Evolutionary conservation across 2,888 invertebrate genomes (phyloP).

Genomic region (Scotopteryx bipunctaria): DNA sequence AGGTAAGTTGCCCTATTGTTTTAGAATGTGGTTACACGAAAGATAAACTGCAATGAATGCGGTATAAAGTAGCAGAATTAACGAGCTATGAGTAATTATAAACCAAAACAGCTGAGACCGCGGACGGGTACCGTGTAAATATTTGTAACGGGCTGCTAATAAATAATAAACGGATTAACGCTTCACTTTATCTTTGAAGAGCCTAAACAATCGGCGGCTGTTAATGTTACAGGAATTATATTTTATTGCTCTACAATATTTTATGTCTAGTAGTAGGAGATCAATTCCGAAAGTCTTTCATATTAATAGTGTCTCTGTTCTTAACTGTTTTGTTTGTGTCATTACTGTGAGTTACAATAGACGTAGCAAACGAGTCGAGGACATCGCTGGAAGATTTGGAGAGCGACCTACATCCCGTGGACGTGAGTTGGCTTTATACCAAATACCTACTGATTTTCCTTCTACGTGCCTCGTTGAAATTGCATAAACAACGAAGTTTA

Average conservation of each 20-base stretch:
- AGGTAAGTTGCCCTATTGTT: conserved; percentile 41
- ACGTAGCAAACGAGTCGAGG: conserved; percentile 13
- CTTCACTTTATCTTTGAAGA: conserved; percentile 19
- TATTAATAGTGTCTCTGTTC: background rate
- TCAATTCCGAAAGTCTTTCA: background rate
- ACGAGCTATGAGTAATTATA: conserved; percentile 41
- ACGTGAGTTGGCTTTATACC: conserved; percentile 71
- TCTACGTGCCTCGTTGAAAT: conserved; percentile 40
- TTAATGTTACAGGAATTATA: conserved; percentile 9
- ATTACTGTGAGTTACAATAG: conserved; percentile 14
- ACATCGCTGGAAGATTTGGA: conserved; percentile 34
- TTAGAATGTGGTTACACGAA: conserved; percentile 57
- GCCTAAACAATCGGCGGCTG: background rate
- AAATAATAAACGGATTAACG: conserved; percentile 24
- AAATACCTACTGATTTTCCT: conserved; percentile 54
- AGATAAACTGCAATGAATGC: conserved; percentile 44
- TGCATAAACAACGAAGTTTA: conserved; percentile 32
- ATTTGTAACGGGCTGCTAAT: conserved; percentile 28
- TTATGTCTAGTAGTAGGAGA: background rate
- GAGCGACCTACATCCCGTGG: conserved; percentile 50
- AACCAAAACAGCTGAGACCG: conserved; percentile 39
- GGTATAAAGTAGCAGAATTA: conserved; percentile 42
- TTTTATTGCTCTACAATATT: conserved; percentile 5
- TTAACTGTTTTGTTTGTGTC: conserved; percentile 16
- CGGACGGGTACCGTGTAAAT: conserved; percentile 34